Evolutionary conservation across 2,797 vertebrate species (phyloP).

Genomic region (Echiichthys vipera): DNA sequence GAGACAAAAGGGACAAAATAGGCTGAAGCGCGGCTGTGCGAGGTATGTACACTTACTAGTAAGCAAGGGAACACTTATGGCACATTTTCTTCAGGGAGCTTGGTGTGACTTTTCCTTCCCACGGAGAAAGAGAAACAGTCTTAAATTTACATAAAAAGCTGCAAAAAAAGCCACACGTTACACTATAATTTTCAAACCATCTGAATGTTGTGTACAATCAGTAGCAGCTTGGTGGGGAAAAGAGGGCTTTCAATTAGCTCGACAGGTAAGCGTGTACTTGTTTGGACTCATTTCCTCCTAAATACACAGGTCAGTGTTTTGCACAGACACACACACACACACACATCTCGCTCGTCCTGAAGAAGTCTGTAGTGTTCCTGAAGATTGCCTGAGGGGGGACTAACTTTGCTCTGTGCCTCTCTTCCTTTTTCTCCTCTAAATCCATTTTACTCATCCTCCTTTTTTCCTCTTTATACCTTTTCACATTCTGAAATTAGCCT

Average conservation of each 20-base stretch:
- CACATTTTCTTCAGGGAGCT: slow-evolving; percentile 1
- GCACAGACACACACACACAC: background rate
- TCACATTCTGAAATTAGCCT: slow-evolving; percentile 44
- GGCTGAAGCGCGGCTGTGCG: background rate
- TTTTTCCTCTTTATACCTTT: slow-evolving; percentile 3
- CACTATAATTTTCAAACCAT: background rate
- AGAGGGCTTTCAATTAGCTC: slow-evolving; percentile 29
- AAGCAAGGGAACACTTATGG: slow-evolving; percentile 3
- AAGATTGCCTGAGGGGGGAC: slow-evolving; percentile 27
- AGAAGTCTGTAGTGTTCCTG: slow-evolving; percentile 21
- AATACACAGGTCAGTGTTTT: slow-evolving; percentile 31
- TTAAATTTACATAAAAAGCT: slow-evolving; percentile 19
- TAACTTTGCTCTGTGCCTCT: background rate
- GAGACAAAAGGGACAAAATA: slow-evolving; percentile 1
- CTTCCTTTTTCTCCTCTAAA: background rate
- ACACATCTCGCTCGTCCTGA: background rate
- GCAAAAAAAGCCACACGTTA: background rate
- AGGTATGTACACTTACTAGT: background rate
- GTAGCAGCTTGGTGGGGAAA: slow-evolving; percentile 8
- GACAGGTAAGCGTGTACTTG: slow-evolving; percentile 14
- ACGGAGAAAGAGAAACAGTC: slow-evolving; percentile 4
- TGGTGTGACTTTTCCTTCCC: background rate
- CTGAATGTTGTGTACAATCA: background rate
- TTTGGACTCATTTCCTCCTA: slow-evolving; percentile 18
- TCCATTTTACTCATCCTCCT: slow-evolving; percentile 8